Percentiles rank a stretch among this genome's conserved stretches.
Conservation (phyloP, 2,888 invertebrate genomes). For the Stenchaetothrips biformis region DNA sequence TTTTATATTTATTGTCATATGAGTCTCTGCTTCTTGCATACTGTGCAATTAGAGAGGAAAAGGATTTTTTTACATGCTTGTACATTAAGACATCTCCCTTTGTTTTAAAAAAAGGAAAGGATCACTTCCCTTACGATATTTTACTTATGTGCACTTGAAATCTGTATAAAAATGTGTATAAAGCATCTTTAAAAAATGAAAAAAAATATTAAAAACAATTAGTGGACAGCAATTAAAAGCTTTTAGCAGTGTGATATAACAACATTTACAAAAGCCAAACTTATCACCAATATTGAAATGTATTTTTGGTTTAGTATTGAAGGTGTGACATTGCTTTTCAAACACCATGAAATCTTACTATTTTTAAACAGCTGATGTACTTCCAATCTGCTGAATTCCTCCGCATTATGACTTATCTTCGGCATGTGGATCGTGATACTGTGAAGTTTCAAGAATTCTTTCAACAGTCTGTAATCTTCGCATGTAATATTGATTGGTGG, state of each 20-base stretch:
- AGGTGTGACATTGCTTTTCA: not conserved
- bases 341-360: not conserved
- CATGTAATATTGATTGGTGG: too few relatives aligned
- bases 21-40: not conserved
- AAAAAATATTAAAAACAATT: too few relatives aligned
- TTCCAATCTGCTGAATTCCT: not conserved
- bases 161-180: constrained; percentile 6
- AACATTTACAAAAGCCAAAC: not conserved
- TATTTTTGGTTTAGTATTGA: not conserved
- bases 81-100: too few relatives aligned
- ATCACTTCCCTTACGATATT: not conserved
- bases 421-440: too few relatives aligned
- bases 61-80: constrained; percentile 7
- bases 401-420: not conserved
- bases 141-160: constrained; percentile 3
- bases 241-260: not conserved
- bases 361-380: not conserved
- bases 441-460: too few relatives aligned
- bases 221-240: not conserved
- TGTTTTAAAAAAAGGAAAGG: not conserved
- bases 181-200: not conserved
- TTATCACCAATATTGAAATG: not conserved
- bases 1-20: not conserved
- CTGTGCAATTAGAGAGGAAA: not conserved
- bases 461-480: too few relatives aligned